Conservation (phyloP, 2,888 invertebrate genomes). For the Polietes domitor region DNA sequence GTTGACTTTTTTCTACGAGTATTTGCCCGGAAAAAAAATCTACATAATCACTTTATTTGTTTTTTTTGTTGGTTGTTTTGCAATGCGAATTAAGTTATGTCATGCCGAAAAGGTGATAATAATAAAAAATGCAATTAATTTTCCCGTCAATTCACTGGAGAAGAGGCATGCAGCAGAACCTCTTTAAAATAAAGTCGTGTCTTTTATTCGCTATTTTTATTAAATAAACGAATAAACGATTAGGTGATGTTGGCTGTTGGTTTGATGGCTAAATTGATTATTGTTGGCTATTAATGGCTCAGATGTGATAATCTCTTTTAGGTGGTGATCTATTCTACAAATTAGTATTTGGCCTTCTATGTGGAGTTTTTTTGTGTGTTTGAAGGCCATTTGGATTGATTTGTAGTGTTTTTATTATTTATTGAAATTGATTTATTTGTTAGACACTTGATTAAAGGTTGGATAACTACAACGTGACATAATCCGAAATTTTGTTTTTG, state of each 20-base stretch:
- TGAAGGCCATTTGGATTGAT: background rate
- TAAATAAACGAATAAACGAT: too few relatives aligned
- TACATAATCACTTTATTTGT: slow-evolving; percentile 2
- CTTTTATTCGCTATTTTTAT: too few relatives aligned
- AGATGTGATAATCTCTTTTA: background rate
- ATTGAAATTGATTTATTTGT: too few relatives aligned
- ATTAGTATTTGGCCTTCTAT: background rate
- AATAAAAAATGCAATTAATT: slow-evolving; percentile 7
- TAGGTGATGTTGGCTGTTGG: background rate
- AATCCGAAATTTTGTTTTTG: too few relatives aligned
- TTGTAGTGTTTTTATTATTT: too few relatives aligned
- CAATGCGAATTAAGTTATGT: background rate
- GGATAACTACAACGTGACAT: too few relatives aligned
- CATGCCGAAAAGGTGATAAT: background rate
- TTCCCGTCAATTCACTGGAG: background rate
- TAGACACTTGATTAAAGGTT: too few relatives aligned
- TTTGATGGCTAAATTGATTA: background rate
- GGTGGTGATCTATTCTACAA: background rate
- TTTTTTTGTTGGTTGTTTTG: background rate
- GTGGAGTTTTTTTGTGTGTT: background rate
- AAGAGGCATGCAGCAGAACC: background rate
- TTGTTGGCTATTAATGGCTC: background rate
- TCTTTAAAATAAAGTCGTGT: background rate
- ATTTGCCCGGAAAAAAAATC: slow-evolving; percentile 5
- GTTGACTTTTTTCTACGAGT: background rate